Evolutionary conservation across 2,797 vertebrate species (phyloP).

Genomic region (Anomalospiza imberbis): DNA sequence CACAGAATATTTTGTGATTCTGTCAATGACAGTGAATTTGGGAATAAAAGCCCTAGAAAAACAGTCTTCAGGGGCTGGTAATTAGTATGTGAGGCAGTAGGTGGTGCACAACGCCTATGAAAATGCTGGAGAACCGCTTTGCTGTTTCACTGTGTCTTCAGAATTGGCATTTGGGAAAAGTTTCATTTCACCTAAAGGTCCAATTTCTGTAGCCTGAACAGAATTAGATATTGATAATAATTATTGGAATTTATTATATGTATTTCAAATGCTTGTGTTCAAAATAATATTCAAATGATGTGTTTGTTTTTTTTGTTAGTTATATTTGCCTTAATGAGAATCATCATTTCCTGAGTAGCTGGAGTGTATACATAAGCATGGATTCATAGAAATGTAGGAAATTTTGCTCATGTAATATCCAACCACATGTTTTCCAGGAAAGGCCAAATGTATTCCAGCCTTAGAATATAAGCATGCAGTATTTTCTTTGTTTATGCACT

Average conservation of each 20-base stretch:
- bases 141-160: not conserved
- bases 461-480: not conserved
- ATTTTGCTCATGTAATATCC: not conserved
- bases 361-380: not conserved
- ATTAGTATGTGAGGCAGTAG: not conserved
- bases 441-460: not conserved
- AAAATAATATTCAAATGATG: not conserved
- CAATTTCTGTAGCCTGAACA: not conserved
- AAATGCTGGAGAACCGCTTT: not conserved
- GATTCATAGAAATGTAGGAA: not conserved
- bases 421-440: not conserved
- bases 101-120: not conserved
- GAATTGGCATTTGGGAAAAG: not conserved
- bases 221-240: not conserved
- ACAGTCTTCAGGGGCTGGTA: not conserved
- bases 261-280: not conserved
- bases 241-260: not conserved
- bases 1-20: not conserved
- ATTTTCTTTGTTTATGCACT: not conserved
- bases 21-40: not conserved
- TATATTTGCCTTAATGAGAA: not conserved
- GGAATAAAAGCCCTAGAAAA: not conserved
- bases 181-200: not conserved
- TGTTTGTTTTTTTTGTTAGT: not conserved
- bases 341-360: not conserved